These are phyloP conservation scores for Ferrisia virgata DNA, from an alignment of 2,888 invertebrate species.

Conservation along the genomic window DNA sequence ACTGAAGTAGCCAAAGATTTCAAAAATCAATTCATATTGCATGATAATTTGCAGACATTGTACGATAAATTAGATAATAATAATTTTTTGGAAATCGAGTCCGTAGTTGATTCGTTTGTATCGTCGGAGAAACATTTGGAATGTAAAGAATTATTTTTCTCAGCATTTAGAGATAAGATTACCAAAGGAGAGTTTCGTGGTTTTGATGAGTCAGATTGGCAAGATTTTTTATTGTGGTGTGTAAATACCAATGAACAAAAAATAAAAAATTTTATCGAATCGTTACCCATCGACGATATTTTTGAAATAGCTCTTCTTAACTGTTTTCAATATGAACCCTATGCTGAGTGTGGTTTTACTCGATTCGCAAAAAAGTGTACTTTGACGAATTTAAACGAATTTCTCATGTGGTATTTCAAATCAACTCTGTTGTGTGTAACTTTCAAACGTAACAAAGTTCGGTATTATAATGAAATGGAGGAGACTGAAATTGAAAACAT, in stretches of 20 bases:
- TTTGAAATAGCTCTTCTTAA: neutral
- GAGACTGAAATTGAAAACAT: neutral
- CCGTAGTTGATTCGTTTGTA: too few relatives aligned
- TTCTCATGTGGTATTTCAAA: neutral
- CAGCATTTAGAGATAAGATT: too few relatives aligned
- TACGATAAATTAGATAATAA: too few relatives aligned
- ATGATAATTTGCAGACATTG: too few relatives aligned
- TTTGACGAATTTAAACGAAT: neutral
- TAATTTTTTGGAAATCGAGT: too few relatives aligned
- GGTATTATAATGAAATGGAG: neutral
- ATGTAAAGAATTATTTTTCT: too few relatives aligned
- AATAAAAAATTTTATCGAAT: neutral
- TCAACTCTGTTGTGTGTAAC: neutral
- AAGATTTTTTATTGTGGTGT: neutral
- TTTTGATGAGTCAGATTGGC: neutral
- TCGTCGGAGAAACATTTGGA: too few relatives aligned
- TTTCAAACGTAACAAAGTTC: neutral
- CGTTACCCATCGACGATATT: neutral
- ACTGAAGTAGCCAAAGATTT: too few relatives aligned
- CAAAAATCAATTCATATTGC: too few relatives aligned
- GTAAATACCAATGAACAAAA: neutral
- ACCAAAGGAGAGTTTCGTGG: neutral
- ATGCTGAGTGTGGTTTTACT: neutral
- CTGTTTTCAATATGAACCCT: neutral
- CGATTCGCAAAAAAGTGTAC: neutral